phyloP scores from a whole-genome alignment of 2,797 vertebrate genomes.

The Eulemur albifrons region DNA sequence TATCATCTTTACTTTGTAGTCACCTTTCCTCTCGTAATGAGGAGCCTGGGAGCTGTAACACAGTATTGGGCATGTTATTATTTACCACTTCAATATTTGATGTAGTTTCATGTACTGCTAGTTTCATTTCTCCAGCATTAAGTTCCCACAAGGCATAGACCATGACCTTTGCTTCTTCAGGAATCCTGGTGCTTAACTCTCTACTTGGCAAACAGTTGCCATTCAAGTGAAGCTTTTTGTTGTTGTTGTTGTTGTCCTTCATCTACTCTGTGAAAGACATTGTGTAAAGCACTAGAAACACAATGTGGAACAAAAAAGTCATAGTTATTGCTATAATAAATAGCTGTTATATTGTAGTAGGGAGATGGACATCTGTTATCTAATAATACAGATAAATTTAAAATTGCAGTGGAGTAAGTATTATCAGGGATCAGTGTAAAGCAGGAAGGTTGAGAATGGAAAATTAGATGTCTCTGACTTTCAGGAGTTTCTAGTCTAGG shows the following conservation, averaged over 20 bases:
- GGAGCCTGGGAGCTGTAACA: neutral
- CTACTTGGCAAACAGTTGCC: neutral
- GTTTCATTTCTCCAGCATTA: neutral
- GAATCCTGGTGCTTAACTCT: neutral
- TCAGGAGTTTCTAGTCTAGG: neutral
- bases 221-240: neutral
- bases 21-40: neutral
- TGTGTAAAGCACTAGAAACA: neutral
- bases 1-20: neutral
- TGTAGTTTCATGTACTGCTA: neutral
- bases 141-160: neutral
- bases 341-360: neutral
- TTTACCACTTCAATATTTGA: neutral
- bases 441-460: neutral
- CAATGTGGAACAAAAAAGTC: neutral
- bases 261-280: neutral
- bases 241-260: neutral
- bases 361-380: neutral
- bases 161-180: neutral
- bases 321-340: neutral
- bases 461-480: neutral
- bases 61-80: neutral
- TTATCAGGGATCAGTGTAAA: neutral
- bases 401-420: neutral
- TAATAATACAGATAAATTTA: neutral